phyloP scores from a whole-genome alignment of 2,113 vertebrate species.

The Solea solea region DNA sequence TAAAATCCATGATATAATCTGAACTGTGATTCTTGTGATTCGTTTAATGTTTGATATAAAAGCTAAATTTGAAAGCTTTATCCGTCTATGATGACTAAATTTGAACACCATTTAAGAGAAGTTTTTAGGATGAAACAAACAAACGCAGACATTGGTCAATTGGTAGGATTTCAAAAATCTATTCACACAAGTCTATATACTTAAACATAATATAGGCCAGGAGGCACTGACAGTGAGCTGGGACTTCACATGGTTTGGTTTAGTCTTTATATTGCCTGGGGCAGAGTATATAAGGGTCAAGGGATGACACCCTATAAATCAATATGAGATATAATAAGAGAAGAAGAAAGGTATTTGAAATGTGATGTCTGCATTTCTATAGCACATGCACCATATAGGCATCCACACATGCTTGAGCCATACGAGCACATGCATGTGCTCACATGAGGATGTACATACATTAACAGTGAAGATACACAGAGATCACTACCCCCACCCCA shows the following conservation, averaged over 20 bases:
- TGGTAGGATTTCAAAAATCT: not conserved
- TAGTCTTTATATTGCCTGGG: conserved; percentile 50
- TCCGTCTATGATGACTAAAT: too few species aligned
- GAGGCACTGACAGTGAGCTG: conserved; percentile 8
- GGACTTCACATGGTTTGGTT: conserved; percentile 33
- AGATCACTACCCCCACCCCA: conserved; percentile 81
- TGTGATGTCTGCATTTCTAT: conserved; percentile 45
- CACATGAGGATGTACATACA: conserved; percentile 24
- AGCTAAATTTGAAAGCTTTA: too few species aligned
- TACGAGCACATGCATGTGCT: conserved; percentile 7
- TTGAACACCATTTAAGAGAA: too few species aligned
- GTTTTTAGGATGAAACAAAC: too few species aligned
- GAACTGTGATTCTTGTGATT: too few species aligned
- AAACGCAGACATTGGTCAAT: too few species aligned
- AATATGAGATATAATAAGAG: conserved; percentile 68
- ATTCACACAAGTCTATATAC: not conserved
- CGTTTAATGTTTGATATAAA: too few species aligned
- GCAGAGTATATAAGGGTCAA: conserved; percentile 61
- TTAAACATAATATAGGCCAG: conserved; percentile 10
- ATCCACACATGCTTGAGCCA: conserved; percentile 9
- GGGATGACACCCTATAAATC: conserved; percentile 72
- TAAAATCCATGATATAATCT: too few species aligned
- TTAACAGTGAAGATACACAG: conserved; percentile 52
- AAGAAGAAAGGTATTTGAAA: conserved; percentile 46
- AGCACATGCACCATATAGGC: conserved; percentile 14